Evolutionary conservation across 1,140 invertebrate species (phyloP).

Genomic region (Holcopasites calliopsidis): DNA sequence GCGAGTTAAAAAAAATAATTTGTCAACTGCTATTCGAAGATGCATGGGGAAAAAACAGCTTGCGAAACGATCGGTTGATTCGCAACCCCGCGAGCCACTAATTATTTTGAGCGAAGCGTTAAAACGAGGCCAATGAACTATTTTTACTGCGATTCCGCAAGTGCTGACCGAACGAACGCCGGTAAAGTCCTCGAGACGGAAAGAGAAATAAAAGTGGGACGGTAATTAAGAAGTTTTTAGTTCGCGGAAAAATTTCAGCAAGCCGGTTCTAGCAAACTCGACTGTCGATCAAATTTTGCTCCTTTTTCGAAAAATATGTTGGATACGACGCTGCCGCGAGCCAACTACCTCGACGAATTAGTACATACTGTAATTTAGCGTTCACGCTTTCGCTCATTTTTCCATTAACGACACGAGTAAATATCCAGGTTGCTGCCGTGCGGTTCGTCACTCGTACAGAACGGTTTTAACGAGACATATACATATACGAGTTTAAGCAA

Average conservation of each 20-base stretch:
- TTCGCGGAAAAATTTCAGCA: slow-evolving; percentile 12
- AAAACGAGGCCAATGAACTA: slow-evolving; percentile 15
- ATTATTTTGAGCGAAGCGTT: slow-evolving; percentile 16
- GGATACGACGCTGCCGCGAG: background rate
- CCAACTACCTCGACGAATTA: background rate
- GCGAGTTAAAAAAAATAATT: too few species aligned
- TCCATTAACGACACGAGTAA: slow-evolving; percentile 56
- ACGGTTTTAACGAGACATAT: slow-evolving; percentile 25
- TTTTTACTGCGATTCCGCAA: slow-evolving; percentile 18
- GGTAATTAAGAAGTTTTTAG: slow-evolving; percentile 25
- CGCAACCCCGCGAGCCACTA: background rate
- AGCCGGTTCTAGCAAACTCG: background rate
- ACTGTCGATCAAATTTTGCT: background rate
- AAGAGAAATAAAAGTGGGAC: too few species aligned
- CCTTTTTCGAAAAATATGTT: background rate
- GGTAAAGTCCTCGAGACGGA: background rate
- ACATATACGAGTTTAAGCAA: background rate
- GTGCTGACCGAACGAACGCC: background rate
- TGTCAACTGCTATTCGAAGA: too few species aligned
- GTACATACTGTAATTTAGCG: slow-evolving; percentile 29
- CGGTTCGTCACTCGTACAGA: slow-evolving; percentile 38
- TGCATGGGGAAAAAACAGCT: background rate
- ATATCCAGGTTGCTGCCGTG: slow-evolving; percentile 52
- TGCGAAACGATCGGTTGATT: background rate
- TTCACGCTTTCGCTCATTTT: slow-evolving; percentile 61